Evolutionary conservation across 2,113 vertebrate genomes (phyloP), one percentile per base, ranked within the genome.

Genomic region (Urocolius indicus): DNA sequence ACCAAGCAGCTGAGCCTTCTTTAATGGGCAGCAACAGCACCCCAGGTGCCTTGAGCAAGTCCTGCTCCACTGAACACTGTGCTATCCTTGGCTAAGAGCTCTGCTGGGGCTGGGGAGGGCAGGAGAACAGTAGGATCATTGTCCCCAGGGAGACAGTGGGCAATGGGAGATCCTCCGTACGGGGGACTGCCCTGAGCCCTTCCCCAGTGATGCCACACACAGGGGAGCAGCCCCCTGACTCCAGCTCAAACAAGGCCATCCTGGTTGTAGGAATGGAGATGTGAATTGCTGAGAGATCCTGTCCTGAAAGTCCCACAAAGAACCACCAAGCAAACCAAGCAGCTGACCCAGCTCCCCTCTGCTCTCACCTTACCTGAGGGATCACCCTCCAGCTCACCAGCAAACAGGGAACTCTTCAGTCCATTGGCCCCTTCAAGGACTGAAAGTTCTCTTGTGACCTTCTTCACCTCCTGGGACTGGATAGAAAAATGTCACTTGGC

Each of bases 101-200:
- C 22, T 11, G 38, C 2, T 1, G 0, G 21, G 55, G 68, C 68
- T 10, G 13, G 9, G 46, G 7, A 20, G 23, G 54, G 22, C 68
- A 54, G 67, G 30, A 62, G 46, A 10, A 29, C 0, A 2, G 2
- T 48, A 12, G 83, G 36, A 27, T 5, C 11, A 0, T 5, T 7
- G 24, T 45, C 46, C 63, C 38, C 48, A 36, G 12, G 36, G 55
- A 48, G 52, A n/a, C 34, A 75, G 23, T 2, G 30, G 76, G 63
- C 1, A 3, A 20, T 3, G 9, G 84, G 43, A 90, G 48, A 11
- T 41, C 73, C 13, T 75, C n/a, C 68, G 20, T 11, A 18, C 9
- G 4, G 27, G 54, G 58, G 23, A 13, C 57, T 61, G 38, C 45
- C 43, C 63, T 12, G 27, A 63, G 73, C 55, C 32, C 48, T 38